These are phyloP conservation scores for Ploceus nigricollis DNA, from an alignment of 2,113 vertebrate species.

Conservation along the genomic window DNA sequence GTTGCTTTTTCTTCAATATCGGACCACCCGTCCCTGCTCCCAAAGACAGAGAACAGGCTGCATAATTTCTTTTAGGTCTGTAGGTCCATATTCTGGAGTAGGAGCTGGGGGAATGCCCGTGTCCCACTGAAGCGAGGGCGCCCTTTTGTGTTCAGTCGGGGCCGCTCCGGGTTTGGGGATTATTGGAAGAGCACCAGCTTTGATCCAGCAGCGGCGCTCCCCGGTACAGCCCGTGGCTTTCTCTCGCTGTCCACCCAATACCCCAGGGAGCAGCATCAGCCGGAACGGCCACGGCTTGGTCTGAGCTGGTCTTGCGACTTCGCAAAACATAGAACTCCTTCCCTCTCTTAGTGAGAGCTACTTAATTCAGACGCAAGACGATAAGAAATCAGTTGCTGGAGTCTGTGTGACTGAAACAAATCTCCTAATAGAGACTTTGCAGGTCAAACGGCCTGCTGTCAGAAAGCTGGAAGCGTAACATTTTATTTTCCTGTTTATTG, in stretches of 20 bases:
- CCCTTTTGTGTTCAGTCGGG: accelerated
- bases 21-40: background rate
- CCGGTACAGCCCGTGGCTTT: accelerated
- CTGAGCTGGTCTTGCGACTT: background rate
- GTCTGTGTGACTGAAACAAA: background rate
- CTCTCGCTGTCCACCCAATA: accelerated
- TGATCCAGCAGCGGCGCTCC: too few relatives aligned
- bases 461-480: background rate
- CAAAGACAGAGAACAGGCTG: too few relatives aligned
- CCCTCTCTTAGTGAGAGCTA: background rate
- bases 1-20: background rate
- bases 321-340: background rate
- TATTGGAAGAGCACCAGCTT: too few relatives aligned
- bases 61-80: background rate
- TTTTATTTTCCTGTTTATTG: background rate
- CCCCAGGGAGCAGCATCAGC: background rate
- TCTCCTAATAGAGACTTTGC: background rate
- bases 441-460: background rate
- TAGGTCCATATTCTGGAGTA: background rate
- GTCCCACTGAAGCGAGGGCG: background rate
- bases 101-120: background rate
- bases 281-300: background rate
- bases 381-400: background rate
- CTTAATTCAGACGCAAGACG: background rate
- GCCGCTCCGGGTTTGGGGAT: background rate